phyloP scores from a whole-genome alignment of 2,797 vertebrate species.

The Gambelia wislizenii region DNA sequence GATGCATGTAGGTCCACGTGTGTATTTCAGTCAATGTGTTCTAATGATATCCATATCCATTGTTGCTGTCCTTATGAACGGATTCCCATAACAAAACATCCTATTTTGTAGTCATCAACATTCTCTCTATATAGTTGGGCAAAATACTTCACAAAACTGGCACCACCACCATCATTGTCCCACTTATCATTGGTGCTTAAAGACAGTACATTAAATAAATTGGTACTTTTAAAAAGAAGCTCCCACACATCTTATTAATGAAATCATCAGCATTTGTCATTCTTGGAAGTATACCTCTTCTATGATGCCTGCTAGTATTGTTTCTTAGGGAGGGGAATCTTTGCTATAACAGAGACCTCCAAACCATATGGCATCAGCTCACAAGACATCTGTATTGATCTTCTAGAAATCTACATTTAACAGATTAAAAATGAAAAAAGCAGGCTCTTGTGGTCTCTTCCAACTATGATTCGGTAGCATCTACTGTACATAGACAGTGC shows the following conservation, averaged over 20 bases:
- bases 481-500: neutral
- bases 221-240: neutral
- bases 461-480: no score
- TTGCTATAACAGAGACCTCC: neutral
- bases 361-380: neutral
- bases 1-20: no score
- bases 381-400: neutral
- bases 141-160: neutral
- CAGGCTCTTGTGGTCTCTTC: no score
- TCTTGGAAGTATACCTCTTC: neutral
- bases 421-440: neutral
- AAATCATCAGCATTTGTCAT: neutral
- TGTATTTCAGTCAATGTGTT: neutral
- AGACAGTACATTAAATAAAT: neutral
- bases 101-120: neutral
- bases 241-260: neutral
- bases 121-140: neutral
- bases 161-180: neutral
- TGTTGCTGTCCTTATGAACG: neutral
- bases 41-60: neutral
- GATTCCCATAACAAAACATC: neutral
- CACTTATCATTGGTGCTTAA: neutral
- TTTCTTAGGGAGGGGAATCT: neutral
- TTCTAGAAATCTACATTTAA: neutral
- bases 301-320: neutral